Evolutionary conservation across 2,888 invertebrate genomes (phyloP).

Genomic region (Catocala fraxini): DNA sequence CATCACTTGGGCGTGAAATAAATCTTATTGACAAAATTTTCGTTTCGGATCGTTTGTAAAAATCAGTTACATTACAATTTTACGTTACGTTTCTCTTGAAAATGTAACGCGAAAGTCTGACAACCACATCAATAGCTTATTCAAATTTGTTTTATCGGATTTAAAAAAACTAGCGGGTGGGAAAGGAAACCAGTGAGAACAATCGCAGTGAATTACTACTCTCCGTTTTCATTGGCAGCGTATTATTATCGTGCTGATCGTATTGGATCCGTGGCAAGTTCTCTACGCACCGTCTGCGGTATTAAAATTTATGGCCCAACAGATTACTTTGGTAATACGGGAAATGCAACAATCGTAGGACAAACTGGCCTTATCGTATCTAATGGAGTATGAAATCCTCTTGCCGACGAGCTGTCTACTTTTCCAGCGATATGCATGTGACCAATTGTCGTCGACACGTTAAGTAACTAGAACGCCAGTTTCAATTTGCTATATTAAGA

Average conservation of each 20-base stretch:
- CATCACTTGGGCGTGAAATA: slow-evolving; percentile 43
- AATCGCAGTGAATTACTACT: slow-evolving; percentile 65
- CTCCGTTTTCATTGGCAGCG: slow-evolving; percentile 64
- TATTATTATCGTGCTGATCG: slow-evolving; percentile 60
- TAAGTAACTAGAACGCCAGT: slow-evolving; percentile 61
- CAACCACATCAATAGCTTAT: slow-evolving; percentile 59
- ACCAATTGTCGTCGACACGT: slow-evolving; percentile 32
- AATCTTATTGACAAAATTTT: slow-evolving; percentile 32
- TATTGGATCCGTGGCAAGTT: slow-evolving; percentile 55
- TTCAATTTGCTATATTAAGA: slow-evolving; percentile 61
- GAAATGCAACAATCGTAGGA: slow-evolving; percentile 29
- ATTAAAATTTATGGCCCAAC: slow-evolving; percentile 23
- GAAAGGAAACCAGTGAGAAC: slow-evolving; percentile 71
- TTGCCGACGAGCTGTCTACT: slow-evolving; percentile 8
- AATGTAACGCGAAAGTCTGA: slow-evolving; percentile 59
- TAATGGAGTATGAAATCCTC: slow-evolving; percentile 16
- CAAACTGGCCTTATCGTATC: slow-evolving; percentile 14
- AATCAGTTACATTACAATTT: slow-evolving; percentile 38
- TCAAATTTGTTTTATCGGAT: slow-evolving; percentile 58
- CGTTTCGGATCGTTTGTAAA: slow-evolving; percentile 33
- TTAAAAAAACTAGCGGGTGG: slow-evolving; percentile 60
- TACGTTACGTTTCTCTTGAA: slow-evolving; percentile 42
- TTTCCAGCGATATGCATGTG: slow-evolving; percentile 14
- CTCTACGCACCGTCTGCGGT: slow-evolving; percentile 36
- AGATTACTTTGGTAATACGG: slow-evolving; percentile 21